Base-by-base conservation (phyloP, 37 sponge, comb jelly and placozoan genomes). In the Spongia lamella region DNA sequence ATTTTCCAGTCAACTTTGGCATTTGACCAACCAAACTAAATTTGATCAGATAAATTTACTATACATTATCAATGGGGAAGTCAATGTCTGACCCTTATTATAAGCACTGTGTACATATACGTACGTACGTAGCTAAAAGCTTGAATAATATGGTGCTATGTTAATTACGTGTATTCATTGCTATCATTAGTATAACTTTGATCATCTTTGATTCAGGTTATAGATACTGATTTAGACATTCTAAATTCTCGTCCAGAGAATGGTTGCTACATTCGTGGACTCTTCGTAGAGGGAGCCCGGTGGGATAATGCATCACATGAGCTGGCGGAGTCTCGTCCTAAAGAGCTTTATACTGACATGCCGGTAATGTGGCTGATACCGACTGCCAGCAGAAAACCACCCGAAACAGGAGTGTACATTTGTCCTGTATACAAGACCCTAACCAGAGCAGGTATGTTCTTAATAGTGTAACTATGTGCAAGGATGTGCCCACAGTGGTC, bases 351-450 rank as follows among this genome's bases (percentile, higher is more conserved):
- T 75, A 94, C 93, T 51, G 90, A 92, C 60, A 89, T 97, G 88
- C 95, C 93, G 13, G 86, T 89, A 1, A 92, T 97, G 72, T 88
- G 88, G 88, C 77, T 97, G 57, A 73, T 87, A 29, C 98, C 98
- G 0, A 80, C 70, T 7, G 93, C 88, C 16, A 89, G 94, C 72
- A 75, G 95, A 59, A 82, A 75, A 54, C 77, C 70, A 35, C 95
- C 95, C 7, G 72, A 73, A 4, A 59, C 68, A 16, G 95, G 95
- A 2, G 87, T 94, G 24, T 97, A 97, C 66, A 34, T 89, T 11
- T 94, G 95, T 67, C 98, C 98, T 11, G 95, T 97, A 50, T 97
- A 97, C 87, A 97, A 97, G 89, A 97, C 98, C 27, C 85, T 93
- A 16, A 91, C 94, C 7, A 75, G 98, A 75, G 98, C 98, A 72